Conservation (phyloP, 2,797 vertebrate genomes). For the Staurois parvus region DNA sequence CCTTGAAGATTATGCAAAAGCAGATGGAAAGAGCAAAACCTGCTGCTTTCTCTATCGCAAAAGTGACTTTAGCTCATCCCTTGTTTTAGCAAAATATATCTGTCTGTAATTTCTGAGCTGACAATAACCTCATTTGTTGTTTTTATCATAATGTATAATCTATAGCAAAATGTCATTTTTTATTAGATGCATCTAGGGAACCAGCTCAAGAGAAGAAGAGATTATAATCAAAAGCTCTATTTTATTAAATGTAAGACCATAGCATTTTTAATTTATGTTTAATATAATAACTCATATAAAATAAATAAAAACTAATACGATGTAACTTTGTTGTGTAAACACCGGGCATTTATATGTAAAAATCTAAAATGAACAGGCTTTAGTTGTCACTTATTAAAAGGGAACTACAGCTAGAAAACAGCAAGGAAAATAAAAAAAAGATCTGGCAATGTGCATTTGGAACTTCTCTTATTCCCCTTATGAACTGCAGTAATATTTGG, state of each 20-base stretch:
- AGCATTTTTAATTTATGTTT: constrained; percentile 27
- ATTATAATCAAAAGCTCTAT: constrained; percentile 65
- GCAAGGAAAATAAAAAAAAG: no score
- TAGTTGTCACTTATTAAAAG: no score
- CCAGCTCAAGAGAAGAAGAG: constrained; percentile 59
- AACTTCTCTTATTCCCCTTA: no score
- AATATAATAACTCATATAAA: constrained; percentile 19
- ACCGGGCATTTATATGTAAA: neutral
- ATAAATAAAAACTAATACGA: neutral
- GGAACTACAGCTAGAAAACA: no score
- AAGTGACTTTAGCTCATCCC: constrained; percentile 65
- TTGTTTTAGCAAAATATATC: constrained; percentile 68
- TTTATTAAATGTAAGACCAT: constrained; percentile 69
- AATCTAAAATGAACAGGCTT: neutral
- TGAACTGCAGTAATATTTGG: no score
- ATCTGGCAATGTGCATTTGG: no score
- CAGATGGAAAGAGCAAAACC: constrained; percentile 60
- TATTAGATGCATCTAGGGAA: constrained; percentile 65
- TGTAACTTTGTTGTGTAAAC: neutral
- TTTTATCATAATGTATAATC: constrained; percentile 63
- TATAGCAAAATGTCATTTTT: constrained; percentile 70
- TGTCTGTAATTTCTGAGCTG: constrained; percentile 67
- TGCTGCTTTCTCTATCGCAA: constrained; percentile 58
- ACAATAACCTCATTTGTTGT: constrained; percentile 68
- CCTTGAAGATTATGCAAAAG: constrained; percentile 64